A percentile compares a stretch with the other conserved stretches of the same genome.
Conservation (phyloP, 2,888 invertebrate genomes). For the Amiota communis region DNA sequence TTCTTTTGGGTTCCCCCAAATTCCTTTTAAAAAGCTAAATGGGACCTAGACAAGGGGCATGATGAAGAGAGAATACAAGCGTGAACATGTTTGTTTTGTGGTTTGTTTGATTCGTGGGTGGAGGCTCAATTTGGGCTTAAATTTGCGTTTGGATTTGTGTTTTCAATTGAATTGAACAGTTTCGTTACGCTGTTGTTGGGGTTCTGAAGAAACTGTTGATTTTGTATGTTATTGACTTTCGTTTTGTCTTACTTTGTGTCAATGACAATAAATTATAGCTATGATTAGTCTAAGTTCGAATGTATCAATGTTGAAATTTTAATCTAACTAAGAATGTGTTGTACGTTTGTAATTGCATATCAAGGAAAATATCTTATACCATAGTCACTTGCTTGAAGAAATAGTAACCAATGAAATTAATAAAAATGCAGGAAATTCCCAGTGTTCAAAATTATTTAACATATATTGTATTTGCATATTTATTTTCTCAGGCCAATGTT, state of each 20-base stretch:
- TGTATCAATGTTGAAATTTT: conserved; percentile 49
- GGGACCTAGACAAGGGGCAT: no score
- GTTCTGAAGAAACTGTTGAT: neutral
- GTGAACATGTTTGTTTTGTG: conserved; percentile 8
- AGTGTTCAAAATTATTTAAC: conserved; percentile 33
- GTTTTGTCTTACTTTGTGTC: conserved; percentile 45
- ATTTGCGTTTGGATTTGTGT: neutral
- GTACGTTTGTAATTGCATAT: neutral
- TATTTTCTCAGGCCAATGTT: conserved; percentile 32
- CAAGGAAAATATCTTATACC: neutral
- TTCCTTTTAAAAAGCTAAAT: no score
- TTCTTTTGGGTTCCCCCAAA: no score
- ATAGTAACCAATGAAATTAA: neutral
- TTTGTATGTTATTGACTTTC: conserved; percentile 15
- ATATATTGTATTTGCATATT: conserved; percentile 24
- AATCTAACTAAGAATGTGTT: neutral
- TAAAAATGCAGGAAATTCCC: conserved; percentile 38
- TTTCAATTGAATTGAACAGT: conserved; percentile 29
- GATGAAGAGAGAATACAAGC: no score
- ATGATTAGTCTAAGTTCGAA: conserved; percentile 64
- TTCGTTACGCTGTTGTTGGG: conserved; percentile 55
- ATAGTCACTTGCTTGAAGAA: neutral
- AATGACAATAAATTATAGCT: conserved; percentile 65
- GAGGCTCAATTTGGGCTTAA: neutral
- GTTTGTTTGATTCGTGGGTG: conserved; percentile 15